Conservation (phyloP, 2,797 vertebrate genomes). For the Pogoniulus pusillus region DNA sequence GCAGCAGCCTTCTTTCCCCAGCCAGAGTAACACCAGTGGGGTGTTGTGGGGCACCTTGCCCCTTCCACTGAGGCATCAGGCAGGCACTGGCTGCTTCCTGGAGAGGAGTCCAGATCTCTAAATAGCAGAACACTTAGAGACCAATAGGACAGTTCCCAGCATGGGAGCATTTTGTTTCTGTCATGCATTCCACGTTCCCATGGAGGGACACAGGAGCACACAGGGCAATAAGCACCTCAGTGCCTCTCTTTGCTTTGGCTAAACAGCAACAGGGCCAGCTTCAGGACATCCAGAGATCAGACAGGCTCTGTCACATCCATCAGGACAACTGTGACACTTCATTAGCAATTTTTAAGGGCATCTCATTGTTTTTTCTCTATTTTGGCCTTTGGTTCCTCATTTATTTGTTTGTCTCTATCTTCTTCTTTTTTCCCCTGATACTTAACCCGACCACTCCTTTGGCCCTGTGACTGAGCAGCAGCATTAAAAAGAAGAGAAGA, state of each 20-base stretch:
- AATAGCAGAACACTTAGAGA: background rate
- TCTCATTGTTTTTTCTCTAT: background rate
- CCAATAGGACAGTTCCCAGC: background rate
- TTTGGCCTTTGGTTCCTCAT: background rate
- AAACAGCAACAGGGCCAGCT: background rate
- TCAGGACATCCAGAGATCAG: background rate
- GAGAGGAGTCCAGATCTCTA: background rate
- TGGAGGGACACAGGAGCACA: background rate
- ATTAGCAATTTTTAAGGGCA: background rate
- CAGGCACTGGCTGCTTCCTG: background rate
- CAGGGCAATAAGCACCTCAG: accelerated
- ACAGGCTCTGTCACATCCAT: background rate
- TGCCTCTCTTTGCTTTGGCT: background rate
- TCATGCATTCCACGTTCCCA: accelerated
- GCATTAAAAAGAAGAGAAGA: background rate
- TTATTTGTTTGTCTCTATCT: background rate
- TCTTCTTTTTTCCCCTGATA: accelerated
- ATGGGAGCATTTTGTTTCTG: background rate
- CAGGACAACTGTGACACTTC: background rate
- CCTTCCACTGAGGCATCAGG: accelerated
- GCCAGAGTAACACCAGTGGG: accelerated
- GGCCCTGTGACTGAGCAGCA: background rate
- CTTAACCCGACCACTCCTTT: background rate
- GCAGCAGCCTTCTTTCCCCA: background rate
- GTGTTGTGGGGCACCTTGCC: background rate